Evolutionary conservation across 2,888 invertebrate genomes (phyloP).

Genomic region (Cylindroiulus punctatus): DNA sequence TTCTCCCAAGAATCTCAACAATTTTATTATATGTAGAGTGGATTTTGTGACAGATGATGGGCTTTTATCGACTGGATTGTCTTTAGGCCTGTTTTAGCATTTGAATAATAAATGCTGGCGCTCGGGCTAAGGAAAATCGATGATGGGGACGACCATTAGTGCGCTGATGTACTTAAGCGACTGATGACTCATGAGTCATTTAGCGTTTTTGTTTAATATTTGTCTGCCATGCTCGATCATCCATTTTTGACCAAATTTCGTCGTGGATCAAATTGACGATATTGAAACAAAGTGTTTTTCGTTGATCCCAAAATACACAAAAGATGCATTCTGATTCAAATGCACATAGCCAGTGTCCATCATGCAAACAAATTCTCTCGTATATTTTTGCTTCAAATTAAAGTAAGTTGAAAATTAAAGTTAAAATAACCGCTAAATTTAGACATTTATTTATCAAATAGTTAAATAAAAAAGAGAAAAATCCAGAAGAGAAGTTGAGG

Average conservation of each 20-base stretch:
- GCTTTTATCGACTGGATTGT: constrained; percentile 39
- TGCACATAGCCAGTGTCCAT: neutral
- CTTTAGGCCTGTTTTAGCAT: constrained; percentile 1
- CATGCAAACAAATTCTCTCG: too few species aligned
- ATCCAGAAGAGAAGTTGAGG: too few species aligned
- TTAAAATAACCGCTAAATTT: too few species aligned
- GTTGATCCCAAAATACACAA: too few species aligned
- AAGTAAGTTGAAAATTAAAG: too few species aligned
- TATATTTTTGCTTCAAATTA: too few species aligned
- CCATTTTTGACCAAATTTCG: neutral
- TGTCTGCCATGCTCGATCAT: neutral
- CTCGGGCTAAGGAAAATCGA: constrained; percentile 5
- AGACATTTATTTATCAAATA: too few species aligned
- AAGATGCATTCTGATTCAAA: neutral
- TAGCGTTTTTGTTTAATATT: constrained; percentile 22
- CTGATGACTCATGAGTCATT: constrained; percentile 30
- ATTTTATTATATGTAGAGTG: constrained; percentile 36
- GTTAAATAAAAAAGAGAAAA: too few species aligned
- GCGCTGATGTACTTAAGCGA: neutral
- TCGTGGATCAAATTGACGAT: too few species aligned
- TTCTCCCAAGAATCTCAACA: constrained; percentile 24
- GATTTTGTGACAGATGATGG: constrained; percentile 28
- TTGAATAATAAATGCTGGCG: constrained; percentile 36
- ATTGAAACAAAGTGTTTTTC: too few species aligned
- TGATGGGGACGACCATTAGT: constrained; percentile 36